Conservation (phyloP, 2,113 vertebrate species). For the Plecotus auritus region DNA sequence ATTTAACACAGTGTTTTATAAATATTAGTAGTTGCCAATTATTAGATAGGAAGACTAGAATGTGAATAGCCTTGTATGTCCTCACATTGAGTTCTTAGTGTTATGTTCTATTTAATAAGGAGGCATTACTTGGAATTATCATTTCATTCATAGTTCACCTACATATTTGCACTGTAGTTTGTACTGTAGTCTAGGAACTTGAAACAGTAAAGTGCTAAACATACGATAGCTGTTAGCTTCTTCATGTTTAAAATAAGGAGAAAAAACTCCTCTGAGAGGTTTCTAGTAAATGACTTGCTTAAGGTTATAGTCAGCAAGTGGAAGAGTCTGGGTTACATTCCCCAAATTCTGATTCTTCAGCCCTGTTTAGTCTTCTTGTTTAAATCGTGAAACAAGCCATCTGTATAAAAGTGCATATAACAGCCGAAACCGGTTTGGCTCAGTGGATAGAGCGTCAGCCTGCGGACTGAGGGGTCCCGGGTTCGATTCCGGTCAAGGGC, state of each 20-base stretch:
- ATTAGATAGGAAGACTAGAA: background rate
- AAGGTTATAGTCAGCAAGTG: slow-evolving; percentile 14
- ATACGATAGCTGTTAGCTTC: background rate
- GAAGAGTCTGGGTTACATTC: background rate
- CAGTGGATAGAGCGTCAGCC: too few relatives aligned
- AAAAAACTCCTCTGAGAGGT: slow-evolving; percentile 2
- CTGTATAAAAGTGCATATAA: background rate
- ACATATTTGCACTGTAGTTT: slow-evolving; percentile 36
- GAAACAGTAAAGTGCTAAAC: slow-evolving; percentile 42
- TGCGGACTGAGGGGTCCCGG: too few relatives aligned
- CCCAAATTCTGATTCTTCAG: slow-evolving; percentile 31
- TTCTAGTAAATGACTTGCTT: slow-evolving; percentile 10
- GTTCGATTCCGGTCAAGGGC: too few relatives aligned
- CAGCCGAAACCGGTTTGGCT: too few relatives aligned
- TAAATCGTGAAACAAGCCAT: slow-evolving; percentile 3
- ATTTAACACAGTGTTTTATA: background rate
- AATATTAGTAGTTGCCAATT: slow-evolving; percentile 14
- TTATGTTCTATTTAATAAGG: slow-evolving; percentile 41
- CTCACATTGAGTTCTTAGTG: slow-evolving; percentile 7
- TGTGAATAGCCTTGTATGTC: background rate
- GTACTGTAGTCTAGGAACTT: slow-evolving; percentile 7
- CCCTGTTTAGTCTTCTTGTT: background rate
- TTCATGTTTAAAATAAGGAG: slow-evolving; percentile 22
- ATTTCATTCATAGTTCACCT: slow-evolving; percentile 3
- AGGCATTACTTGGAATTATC: slow-evolving; percentile 13